Evolutionary conservation across 2,797 vertebrate species (phyloP).

Genomic region (Premnoplex brunnescens): DNA sequence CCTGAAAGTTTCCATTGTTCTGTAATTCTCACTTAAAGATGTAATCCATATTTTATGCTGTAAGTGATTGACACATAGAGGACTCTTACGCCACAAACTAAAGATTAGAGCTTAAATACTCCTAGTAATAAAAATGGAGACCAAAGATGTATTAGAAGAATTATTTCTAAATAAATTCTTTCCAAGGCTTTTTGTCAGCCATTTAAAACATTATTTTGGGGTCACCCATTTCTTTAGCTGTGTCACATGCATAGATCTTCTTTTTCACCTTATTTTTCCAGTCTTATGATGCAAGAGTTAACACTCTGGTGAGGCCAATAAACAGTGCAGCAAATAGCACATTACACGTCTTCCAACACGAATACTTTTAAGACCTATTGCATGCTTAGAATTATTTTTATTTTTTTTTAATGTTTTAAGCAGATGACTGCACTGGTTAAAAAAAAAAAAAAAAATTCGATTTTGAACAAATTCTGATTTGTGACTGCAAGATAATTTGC

Average conservation of each 20-base stretch:
- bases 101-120: constrained; percentile 25
- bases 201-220: constrained; percentile 35
- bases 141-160: constrained; percentile 15
- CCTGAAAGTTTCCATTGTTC: constrained; percentile 40
- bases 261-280: constrained; percentile 8
- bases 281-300: not conserved
- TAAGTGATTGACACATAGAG: not conserved
- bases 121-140: not conserved
- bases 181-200: constrained; percentile 35
- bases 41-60: constrained; percentile 6
- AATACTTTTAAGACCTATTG: not conserved
- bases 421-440: not conserved
- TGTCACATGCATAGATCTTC: constrained; percentile 10
- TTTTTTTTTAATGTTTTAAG: not conserved
- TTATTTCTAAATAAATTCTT: constrained; percentile 49
- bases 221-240: constrained; percentile 20
- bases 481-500: not conserved
- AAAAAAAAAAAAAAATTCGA: not conserved
- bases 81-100: not conserved
- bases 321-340: not conserved
- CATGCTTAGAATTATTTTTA: not conserved
- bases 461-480: not conserved
- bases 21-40: constrained; percentile 22
- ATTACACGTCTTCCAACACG: not conserved
- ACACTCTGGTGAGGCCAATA: not conserved